Percentiles rank a stretch among this genome's conserved stretches.
phyloP scores from a whole-genome alignment of 2,113 vertebrate species.

The Pogonocichla stellata region DNA sequence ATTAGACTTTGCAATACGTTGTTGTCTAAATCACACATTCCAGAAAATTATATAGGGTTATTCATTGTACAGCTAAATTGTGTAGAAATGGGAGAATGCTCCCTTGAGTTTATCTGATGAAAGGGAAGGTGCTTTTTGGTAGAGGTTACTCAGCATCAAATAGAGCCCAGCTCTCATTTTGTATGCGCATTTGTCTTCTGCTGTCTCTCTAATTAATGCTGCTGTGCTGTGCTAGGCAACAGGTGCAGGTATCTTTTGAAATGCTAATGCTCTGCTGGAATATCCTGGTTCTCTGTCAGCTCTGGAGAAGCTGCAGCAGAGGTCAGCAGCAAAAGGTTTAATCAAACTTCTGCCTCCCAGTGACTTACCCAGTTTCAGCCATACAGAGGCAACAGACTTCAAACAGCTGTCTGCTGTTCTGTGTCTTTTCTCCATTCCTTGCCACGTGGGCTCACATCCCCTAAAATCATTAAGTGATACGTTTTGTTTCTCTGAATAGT shows the following conservation, averaged over 20 bases:
- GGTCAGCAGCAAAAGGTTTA: neutral
- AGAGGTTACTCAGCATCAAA: constrained; percentile 5
- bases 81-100: neutral
- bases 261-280: neutral
- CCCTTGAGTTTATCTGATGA: neutral
- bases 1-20: neutral
- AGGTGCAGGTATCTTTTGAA: constrained; percentile 36
- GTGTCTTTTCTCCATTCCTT: neutral
- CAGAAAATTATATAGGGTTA: neutral
- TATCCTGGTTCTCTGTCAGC: neutral
- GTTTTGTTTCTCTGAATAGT: neutral
- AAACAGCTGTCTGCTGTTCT: neutral
- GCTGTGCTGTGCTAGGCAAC: neutral
- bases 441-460: rapidly evolving
- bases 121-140: neutral
- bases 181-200: constrained; percentile 23
- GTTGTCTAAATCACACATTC: neutral
- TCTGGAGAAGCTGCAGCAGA: neutral
- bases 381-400: neutral
- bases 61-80: neutral
- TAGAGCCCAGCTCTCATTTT: neutral
- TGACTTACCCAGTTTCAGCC: neutral
- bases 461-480: neutral
- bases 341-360: neutral
- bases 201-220: constrained; percentile 29